Base-by-base conservation (phyloP, 2,797 vertebrate species). In the Delichon dasypus region DNA sequence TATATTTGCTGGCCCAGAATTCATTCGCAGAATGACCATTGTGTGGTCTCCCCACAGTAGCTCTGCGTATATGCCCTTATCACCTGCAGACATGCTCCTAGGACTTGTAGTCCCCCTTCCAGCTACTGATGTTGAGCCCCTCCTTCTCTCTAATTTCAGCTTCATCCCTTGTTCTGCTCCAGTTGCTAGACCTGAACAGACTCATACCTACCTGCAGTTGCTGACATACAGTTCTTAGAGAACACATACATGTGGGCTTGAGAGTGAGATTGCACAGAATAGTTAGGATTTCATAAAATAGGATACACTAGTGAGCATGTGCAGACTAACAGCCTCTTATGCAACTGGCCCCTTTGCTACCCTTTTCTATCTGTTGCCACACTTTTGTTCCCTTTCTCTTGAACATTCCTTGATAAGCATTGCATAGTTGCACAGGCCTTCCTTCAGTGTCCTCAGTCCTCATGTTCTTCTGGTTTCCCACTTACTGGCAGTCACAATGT, bases 231-330 rank as follows among this genome's bases (percentile, higher is more conserved):
- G 36, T 19, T 44, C 21, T 62, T 45, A 29, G 7, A 62, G 47
- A 48, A 65, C 6, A 7, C 0, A 0, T 62, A 32, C 25, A 2
- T 0, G 0, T 51, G 21, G 14, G 5, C 2, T 61, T 68, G 51
- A 44, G 29, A 68, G 21, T 58, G 23, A 82, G 60, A 27, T 29
- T 68, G 30, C 16, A 16, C 3, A 44, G 36, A 67, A 11, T 4
- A 47, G 32, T 57, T 61, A 51, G 17, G 10, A 17, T 78, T 84
- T 81, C 44, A 29, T 65, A 48, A 88, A 47, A 20, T 44, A 10
- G 12, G 22, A 27, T 58, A 25, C 3, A 2, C 8, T 51, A 47
- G 15, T 40, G 36, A 82, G 30, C 30, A 30, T 38, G 6, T n/a
- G 7, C 27, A 19, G 21, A 36, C 25, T n/a, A 27, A 27, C 32